Base-by-base conservation (phyloP, 2,113 vertebrate species). In the Ictidomys tridecemlineatus region DNA sequence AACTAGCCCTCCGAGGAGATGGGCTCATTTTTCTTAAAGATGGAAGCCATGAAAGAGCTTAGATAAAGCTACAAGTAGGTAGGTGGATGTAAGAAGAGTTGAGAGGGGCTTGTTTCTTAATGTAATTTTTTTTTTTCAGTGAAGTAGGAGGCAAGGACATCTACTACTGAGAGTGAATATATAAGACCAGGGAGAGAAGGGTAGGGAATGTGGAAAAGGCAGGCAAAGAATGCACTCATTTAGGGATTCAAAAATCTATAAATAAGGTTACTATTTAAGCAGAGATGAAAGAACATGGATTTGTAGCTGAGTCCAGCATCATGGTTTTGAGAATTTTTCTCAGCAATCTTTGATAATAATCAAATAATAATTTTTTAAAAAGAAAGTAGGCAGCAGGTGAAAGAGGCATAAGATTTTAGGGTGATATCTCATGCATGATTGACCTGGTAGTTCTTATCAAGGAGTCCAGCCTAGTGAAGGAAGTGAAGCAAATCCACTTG, bases 281-380 rank as follows among this genome's bases (percentile, higher is more conserved):
- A 92, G 34, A 48, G 13, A 89, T 39, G 24, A 72, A 77, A 56
- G 32, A 69, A n/a, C 22, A 4, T 74, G 5, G 70, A 79, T 92
- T 72, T 91, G 34, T 17, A 79, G 28, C 20, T 91, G 67, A 91
- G 13, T 83, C 11, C 80, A 58, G 30, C 42, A 69, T 69, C 26
- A 32, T 1, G 1, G 48, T 58, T 85, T 78, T 95, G 70, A 79
- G 63, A 93, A 89, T 30, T 91, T 93, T 61, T 63, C 63, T 88
- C 37, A 89, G 53, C 28, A 70, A 83, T 11, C 12, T 88, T 88
- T 82, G 48, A 17, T 80, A n/a, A 84, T n/a, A 89, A 76, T 6
- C 14, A 69, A 85, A 72, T 28, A 8, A 76, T 61, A 34, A 17
- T 8, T 42, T 42, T 42, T 42, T 42, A 42, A 42, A 42, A 73